These are phyloP conservation scores for Pasiphila rectangulata DNA, from an alignment of 2,888 invertebrate genomes.

Conservation along the genomic window DNA sequence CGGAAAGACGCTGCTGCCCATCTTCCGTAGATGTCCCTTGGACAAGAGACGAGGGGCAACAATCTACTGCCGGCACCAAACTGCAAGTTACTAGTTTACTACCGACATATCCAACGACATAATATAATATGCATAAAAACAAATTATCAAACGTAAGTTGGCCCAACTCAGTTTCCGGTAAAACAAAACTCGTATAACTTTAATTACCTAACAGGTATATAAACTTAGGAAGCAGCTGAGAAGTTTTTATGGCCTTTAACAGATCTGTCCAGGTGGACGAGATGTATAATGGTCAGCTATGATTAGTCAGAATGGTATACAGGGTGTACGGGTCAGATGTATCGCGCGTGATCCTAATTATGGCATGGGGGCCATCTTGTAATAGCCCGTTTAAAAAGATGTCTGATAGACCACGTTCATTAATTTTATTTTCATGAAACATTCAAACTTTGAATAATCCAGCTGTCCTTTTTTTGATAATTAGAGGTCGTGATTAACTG, in stretches of 20 bases:
- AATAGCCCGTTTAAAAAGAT: no score
- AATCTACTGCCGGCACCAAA: no score
- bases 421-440: neutral
- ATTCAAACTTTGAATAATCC: no score
- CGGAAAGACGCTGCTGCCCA: no score
- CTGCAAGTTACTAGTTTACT: no score
- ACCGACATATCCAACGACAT: neutral
- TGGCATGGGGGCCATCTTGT: neutral
- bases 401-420: no score
- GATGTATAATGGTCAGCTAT: conserved; percentile 11
- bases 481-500: no score
- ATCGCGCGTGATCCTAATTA: conserved; percentile 2
- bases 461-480: no score
- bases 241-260: conserved; percentile 28
- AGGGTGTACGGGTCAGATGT: conserved; percentile 8
- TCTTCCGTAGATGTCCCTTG: no score
- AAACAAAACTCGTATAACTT: conserved; percentile 9
- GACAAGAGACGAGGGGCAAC: no score
- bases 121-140: neutral
- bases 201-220: conserved; percentile 16
- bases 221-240: conserved; percentile 26
- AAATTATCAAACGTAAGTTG: no score
- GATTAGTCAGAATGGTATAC: conserved; percentile 15
- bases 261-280: conserved; percentile 32
- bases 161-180: conserved; percentile 9